Base-by-base conservation (phyloP, 2,113 vertebrate genomes). In the Otus sunia region DNA sequence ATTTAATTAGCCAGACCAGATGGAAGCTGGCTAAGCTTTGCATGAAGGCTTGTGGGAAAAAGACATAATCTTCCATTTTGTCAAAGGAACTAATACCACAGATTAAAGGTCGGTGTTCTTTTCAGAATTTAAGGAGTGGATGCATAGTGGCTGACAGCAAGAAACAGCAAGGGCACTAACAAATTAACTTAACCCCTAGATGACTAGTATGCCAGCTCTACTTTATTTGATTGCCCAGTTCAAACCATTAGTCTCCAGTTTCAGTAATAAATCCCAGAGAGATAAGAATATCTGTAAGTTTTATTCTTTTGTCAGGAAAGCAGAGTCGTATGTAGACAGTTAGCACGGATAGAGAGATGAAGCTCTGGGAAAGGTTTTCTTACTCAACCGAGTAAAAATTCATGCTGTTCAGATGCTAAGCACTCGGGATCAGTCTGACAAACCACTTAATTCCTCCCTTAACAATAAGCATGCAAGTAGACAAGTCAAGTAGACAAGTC, bases 1-100 rank as follows among this genome's bases (percentile, higher is more conserved):
- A 88, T 96, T 94, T 97, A 95, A 93, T 94, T 97, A 95, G 95
- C 82, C 80, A 92, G 92, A 85, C 97, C 96, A 89, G 86, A 93
- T 93, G 96, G 96, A 94, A 95, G 79, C 55, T 93, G 81, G 82
- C 81, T 91, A 92, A 95, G 92, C 92, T 95, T 94, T 0, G 45
- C 91, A 78, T 64, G 87, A 94, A 96, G 95, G 81, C 90, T 96
- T 97, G 88, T 62, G 91, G 86, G 88, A 95, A 78, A 92, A 96
- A 95, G 91, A 74, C 94, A 89, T 88, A 45, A 92, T 93, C 96
- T 97, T 75, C 94, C 56, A 62, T 89, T 96, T 95, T 96, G 92
- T 97, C 95, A 95, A 96, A 97, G 84, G 95, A 97, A 92, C 93
- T 88, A 96, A 78, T 83, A 82, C 90, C 55, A 64, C 77, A 96